A percentile compares a stretch with the other conserved stretches of the same genome.
phyloP scores from a whole-genome alignment of 2,797 vertebrate species.

The Phataginus tetradactyla region DNA sequence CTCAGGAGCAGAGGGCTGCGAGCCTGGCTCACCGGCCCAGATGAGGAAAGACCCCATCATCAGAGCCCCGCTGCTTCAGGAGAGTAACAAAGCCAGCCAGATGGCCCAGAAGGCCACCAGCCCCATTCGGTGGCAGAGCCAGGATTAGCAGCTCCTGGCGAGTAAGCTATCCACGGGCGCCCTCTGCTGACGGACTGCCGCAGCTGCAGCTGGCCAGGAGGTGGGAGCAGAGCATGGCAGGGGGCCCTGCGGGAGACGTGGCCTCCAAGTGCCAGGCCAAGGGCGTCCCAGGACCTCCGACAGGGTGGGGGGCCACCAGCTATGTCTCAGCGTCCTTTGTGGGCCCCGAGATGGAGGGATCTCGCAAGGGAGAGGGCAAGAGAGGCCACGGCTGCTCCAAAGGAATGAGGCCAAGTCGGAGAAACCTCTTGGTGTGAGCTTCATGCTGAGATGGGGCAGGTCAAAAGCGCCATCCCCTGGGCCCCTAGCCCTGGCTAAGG shows the following conservation, averaged over 20 bases:
- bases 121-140: neutral
- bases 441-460: too few relatives aligned
- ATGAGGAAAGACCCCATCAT: fast-evolving
- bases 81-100: neutral
- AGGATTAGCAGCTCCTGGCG: fast-evolving
- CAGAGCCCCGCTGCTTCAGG: neutral
- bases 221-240: too few relatives aligned
- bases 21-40: fast-evolving
- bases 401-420: too few relatives aligned
- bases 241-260: too few relatives aligned
- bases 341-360: neutral
- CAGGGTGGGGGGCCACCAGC: fast-evolving
- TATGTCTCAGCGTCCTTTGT: fast-evolving
- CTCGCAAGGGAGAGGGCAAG: fast-evolving
- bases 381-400: fast-evolving
- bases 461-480: fast-evolving
- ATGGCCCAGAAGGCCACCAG: neutral
- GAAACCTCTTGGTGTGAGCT: too few relatives aligned
- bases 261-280: neutral
- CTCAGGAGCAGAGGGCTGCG: fast-evolving
- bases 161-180: neutral
- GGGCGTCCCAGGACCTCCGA: neutral
- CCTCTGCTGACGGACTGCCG: slow-evolving; percentile 30
- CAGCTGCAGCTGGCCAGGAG: fast-evolving
- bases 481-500: neutral